Evolutionary conservation across 2,888 invertebrate species (phyloP).

Genomic region (Acheta domesticus): DNA sequence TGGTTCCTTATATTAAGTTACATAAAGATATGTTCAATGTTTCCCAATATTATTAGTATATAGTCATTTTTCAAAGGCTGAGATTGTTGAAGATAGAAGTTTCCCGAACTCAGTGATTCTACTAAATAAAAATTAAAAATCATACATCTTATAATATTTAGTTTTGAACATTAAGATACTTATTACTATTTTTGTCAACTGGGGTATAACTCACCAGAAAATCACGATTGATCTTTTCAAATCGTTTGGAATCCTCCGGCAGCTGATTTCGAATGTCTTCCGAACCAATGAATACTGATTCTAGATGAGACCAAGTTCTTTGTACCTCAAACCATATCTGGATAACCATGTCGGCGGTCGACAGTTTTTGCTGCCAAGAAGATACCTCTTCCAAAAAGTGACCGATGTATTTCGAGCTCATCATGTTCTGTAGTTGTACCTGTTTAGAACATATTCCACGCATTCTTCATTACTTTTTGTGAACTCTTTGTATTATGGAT

Average conservation of each 20-base stretch:
- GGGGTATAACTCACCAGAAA: slow-evolving; percentile 61
- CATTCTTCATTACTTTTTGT: too few species aligned
- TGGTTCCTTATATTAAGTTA: too few species aligned
- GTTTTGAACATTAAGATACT: too few species aligned
- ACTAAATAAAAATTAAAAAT: too few species aligned
- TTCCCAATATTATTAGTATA: too few species aligned
- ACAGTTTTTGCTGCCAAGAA: slow-evolving; percentile 82
- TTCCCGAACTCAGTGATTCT: too few species aligned
- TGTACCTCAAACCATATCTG: slow-evolving; percentile 83
- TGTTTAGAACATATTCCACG: slow-evolving; percentile 37
- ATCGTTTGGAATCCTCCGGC: slow-evolving; percentile 85
- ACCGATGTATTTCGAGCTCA: slow-evolving; percentile 87
- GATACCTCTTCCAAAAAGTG: slow-evolving; percentile 81
- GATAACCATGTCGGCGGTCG: slow-evolving; percentile 84
- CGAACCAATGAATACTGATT: slow-evolving; percentile 93
- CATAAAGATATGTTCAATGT: too few species aligned
- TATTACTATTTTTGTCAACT: too few species aligned
- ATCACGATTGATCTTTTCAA: slow-evolving; percentile 78
- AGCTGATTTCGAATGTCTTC: slow-evolving; percentile 90
- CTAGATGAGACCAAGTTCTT: slow-evolving; percentile 89
- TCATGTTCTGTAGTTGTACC: slow-evolving; percentile 84
- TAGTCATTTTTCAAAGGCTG: too few species aligned
- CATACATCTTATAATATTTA: too few species aligned
- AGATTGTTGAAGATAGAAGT: too few species aligned
- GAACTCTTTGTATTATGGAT: too few species aligned